Conservation (phyloP, 2,113 vertebrate genomes). For the Pygoscelis adeliae region DNA sequence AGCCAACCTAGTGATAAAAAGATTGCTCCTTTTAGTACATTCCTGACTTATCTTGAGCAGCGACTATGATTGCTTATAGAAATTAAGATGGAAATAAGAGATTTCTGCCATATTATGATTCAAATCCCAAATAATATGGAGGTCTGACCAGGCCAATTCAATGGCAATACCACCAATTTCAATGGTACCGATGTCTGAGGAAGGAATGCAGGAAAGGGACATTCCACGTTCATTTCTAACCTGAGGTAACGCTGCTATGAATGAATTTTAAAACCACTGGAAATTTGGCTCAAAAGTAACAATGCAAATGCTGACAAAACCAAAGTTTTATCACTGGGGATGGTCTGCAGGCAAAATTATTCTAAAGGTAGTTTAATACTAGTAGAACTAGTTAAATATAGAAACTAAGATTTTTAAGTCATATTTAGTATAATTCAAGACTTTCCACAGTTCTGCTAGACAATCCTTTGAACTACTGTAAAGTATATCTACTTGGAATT, state of each 20-base stretch:
- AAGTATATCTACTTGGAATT: not conserved
- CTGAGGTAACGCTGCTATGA: not conserved
- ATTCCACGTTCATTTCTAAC: not conserved
- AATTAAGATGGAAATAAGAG: not conserved
- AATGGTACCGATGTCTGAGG: not conserved
- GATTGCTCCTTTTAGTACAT: not conserved
- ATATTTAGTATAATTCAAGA: constrained; percentile 26
- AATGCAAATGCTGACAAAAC: not conserved
- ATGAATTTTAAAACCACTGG: not conserved
- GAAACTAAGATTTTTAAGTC: not conserved
- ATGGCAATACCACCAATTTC: not conserved
- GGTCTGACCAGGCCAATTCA: not conserved
- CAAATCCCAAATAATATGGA: not conserved
- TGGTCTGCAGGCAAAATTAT: not conserved
- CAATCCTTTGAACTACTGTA: not conserved
- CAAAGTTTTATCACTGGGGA: not conserved
- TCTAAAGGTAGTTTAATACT: not conserved
- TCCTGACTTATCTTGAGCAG: not conserved
- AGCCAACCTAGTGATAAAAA: not conserved
- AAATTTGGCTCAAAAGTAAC: not conserved
- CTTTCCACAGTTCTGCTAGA: constrained; percentile 19
- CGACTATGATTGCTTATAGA: not conserved
- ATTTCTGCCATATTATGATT: not conserved
- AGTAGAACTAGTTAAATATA: not conserved
- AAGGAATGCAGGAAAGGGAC: not conserved